Conservation (phyloP, 1,140 invertebrate species). For the Pogonomyrmex californicus region DNA sequence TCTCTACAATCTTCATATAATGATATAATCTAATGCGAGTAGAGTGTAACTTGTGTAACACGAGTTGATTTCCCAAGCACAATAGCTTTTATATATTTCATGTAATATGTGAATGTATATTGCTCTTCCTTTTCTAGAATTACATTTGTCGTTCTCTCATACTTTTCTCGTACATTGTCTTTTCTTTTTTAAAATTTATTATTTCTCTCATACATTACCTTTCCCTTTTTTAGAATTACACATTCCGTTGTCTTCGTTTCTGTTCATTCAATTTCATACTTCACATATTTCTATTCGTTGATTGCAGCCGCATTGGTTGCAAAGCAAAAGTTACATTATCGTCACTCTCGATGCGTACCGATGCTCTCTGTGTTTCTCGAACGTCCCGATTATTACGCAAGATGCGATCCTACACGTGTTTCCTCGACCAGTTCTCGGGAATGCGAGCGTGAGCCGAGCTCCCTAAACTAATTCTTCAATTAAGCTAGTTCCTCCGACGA, state of each 20-base stretch:
- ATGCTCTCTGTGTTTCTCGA: neutral
- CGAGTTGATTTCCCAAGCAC: neutral
- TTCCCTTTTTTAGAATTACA: neutral
- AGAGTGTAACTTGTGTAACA: neutral
- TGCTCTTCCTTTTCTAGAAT: neutral
- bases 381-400: slow-evolving; percentile 14
- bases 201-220: neutral
- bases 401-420: slow-evolving; percentile 17
- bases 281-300: neutral
- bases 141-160: too few relatives aligned
- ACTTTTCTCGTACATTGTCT: neutral
- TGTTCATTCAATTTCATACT: neutral
- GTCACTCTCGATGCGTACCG: neutral
- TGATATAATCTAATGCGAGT: neutral
- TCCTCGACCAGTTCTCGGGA: slow-evolving; percentile 12
- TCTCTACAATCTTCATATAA: neutral
- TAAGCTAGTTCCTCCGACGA: slow-evolving; percentile 76
- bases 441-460: slow-evolving; percentile 28
- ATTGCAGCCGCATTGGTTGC: neutral
- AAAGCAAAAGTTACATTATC: slow-evolving; percentile 1
- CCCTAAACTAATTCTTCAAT: slow-evolving; percentile 81
- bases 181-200: neutral
- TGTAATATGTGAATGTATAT: neutral
- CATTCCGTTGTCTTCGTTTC: neutral
- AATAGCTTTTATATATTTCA: neutral